phyloP scores from a whole-genome alignment of 1,140 invertebrate genomes.

The Cydia fagiglandana region DNA sequence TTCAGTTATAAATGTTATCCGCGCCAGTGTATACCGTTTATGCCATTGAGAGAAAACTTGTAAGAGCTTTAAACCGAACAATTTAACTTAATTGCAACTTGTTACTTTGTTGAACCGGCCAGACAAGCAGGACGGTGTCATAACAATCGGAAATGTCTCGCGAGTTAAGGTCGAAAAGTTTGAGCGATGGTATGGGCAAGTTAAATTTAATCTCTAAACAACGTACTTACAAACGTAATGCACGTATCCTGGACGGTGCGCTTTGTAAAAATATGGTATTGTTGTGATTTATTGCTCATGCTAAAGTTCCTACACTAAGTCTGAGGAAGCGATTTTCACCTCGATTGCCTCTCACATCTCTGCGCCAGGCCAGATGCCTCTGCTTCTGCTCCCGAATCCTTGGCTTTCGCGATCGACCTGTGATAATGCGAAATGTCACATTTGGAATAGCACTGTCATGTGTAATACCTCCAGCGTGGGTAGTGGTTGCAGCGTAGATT shows the following conservation, averaged over 20 bases:
- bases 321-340: too few relatives aligned
- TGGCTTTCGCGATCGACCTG: too few relatives aligned
- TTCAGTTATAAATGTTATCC: too few relatives aligned
- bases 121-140: not conserved
- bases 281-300: too few relatives aligned
- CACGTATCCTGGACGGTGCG: not conserved
- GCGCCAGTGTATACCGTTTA: not conserved
- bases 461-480: constrained; percentile 83
- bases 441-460: not conserved
- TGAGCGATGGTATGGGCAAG: not conserved
- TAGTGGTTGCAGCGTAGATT: constrained; percentile 87
- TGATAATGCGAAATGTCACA: not conserved
- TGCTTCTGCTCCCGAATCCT: too few relatives aligned
- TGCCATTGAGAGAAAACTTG: not conserved
- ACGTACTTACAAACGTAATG: not conserved
- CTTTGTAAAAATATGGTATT: not conserved
- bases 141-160: constrained; percentile 8
- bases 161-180: constrained; percentile 5
- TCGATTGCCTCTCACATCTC: too few relatives aligned
- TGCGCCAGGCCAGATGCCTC: too few relatives aligned
- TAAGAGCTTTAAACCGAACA: not conserved
- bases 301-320: too few relatives aligned
- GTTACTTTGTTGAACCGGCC: constrained; percentile 2
- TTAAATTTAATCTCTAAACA: constrained; percentile 13
- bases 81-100: not conserved